Base-by-base conservation (phyloP, 2,797 vertebrate genomes). In the Parauchenoglanis punctatus region DNA sequence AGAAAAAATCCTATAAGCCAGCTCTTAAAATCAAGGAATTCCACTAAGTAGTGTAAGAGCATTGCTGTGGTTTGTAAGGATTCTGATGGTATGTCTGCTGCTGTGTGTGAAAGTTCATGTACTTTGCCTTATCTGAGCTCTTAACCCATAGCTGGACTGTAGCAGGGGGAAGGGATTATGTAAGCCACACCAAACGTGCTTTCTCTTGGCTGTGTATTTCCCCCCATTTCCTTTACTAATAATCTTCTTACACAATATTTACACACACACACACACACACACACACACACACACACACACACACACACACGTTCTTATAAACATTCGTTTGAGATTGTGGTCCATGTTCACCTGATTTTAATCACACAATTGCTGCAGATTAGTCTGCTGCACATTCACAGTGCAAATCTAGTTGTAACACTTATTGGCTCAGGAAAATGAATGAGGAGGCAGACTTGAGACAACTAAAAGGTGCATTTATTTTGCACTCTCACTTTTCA, bases 41-140 rank as follows among this genome's bases (percentile, higher is more conserved):
- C 91, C 78, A 95, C 93, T 76, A 94, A 8, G 12, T 89, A 83
- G 61, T 94, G 68, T 59, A 95, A 90, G 91, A 95, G 92, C 95
- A 96, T 95, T 67, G 2, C 77, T 85, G 68, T 2, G 1, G 76
- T 59, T 68, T 59, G 75, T 1, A 3, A 82, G 6, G 18, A 31
- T 61, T 8, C 54, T 78, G 0, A n/a, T n/a, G 67, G 20, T 61
- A 17, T 13, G 17, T 82, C 25, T 54, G 68, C 23, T 61, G 8
- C 0, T 4, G 68, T 65, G 5, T 72, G 25, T 35, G 5, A 63
- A n/a, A 15, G 35, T 65, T 63, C 63, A 4, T 23, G 4, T 85
- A 52, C 23, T 83, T 3, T 76, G 20, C 31, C 10, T n/a, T n/a
- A 3, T 8, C 35, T 85, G 13, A 40, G 0, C 31, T 49, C 23